Evolutionary conservation across 2,113 vertebrate species (phyloP).

Genomic region (Motacilla tschutschensis): DNA sequence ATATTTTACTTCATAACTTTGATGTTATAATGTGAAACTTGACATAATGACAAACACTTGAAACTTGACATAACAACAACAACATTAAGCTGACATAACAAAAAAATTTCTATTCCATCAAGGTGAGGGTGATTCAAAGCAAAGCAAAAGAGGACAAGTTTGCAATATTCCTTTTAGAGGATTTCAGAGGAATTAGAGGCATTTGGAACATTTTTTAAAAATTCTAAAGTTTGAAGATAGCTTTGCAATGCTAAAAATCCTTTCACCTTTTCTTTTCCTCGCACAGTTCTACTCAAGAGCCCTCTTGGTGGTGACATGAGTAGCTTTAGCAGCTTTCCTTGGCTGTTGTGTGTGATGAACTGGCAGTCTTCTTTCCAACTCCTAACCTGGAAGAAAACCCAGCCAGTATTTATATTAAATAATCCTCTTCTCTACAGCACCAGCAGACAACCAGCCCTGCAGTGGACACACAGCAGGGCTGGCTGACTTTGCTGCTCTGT

Average conservation of each 20-base stretch:
- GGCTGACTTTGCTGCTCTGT: neutral
- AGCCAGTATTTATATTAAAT: neutral
- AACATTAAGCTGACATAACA: neutral
- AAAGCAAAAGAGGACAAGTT: neutral
- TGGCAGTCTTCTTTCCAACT: neutral
- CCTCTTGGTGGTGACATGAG: neutral
- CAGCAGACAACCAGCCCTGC: neutral
- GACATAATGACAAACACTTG: neutral
- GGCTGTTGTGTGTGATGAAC: neutral
- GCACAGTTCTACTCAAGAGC: neutral
- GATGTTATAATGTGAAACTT: neutral
- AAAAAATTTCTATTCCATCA: neutral
- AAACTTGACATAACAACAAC: neutral
- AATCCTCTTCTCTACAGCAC: neutral
- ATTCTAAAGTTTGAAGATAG: neutral
- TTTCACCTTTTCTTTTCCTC: neutral
- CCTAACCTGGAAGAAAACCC: neutral
- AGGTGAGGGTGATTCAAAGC: neutral
- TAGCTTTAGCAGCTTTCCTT: neutral
- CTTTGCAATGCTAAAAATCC: neutral
- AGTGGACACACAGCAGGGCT: neutral
- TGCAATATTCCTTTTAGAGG: neutral
- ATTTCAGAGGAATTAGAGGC: neutral
- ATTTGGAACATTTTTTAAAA: neutral
- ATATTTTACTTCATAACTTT: neutral